Conservation (phyloP, 1,140 invertebrate species). For the Mylabris phalerata region DNA sequence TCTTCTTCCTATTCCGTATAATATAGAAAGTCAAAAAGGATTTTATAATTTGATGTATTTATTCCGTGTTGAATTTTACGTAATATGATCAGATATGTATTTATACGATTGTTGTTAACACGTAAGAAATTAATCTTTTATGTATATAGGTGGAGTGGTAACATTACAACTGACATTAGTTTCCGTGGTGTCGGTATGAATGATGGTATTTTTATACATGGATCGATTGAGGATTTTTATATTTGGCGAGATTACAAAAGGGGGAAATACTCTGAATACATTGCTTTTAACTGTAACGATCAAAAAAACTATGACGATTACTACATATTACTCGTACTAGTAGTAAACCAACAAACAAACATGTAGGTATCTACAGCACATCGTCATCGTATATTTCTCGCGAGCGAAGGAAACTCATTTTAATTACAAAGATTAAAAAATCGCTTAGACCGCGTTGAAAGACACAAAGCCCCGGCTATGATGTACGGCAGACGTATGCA, state of each 20-base stretch:
- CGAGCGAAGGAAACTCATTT: constrained; percentile 36
- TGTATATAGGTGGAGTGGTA: constrained; percentile 12
- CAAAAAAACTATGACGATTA: background rate
- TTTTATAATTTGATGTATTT: constrained; percentile 6
- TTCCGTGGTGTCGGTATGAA: constrained; percentile 20
- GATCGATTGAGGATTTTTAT: constrained; percentile 20
- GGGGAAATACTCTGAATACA: background rate
- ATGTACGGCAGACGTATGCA: constrained; percentile 32
- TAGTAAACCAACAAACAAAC: background rate
- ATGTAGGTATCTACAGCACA: background rate
- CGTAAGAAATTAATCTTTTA: constrained; percentile 26
- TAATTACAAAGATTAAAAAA: constrained; percentile 41
- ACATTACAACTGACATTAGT: constrained; percentile 16
- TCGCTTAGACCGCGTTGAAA: constrained; percentile 35
- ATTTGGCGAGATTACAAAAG: constrained; percentile 9
- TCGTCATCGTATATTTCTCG: constrained; percentile 20
- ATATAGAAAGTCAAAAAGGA: background rate
- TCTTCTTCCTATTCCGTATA: too few relatives aligned
- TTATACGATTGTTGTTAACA: constrained; percentile 21
- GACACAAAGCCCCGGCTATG: constrained; percentile 30
- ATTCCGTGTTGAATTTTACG: constrained; percentile 13
- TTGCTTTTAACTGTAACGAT: background rate
- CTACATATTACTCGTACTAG: background rate
- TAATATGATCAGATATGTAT: constrained; percentile 22
- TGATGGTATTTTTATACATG: constrained; percentile 4